These are phyloP conservation scores for Acronicta leporina DNA, from an alignment of 2,888 invertebrate genomes.

Conservation along the genomic window DNA sequence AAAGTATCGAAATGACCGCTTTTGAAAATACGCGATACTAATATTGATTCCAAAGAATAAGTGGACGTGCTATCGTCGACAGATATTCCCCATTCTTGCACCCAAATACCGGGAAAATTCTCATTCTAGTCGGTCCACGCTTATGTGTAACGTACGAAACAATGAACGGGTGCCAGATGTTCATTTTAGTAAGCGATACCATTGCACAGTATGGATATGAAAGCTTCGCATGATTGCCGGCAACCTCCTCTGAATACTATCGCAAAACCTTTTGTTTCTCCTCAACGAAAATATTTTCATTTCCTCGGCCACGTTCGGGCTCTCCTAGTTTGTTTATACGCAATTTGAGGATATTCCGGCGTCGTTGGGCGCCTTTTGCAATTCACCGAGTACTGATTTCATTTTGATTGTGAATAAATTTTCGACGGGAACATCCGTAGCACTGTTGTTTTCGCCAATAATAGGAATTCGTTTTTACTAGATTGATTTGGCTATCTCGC, in stretches of 20 bases:
- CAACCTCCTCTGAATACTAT: conserved; percentile 64
- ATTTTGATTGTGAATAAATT: conserved; percentile 71
- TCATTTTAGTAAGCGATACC: conserved; percentile 77
- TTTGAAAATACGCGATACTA: not conserved
- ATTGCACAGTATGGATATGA: conserved; percentile 59
- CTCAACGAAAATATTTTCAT: conserved; percentile 74
- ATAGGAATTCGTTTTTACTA: conserved; percentile 44
- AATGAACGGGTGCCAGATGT: conserved; percentile 75
- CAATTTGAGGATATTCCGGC: conserved; percentile 69
- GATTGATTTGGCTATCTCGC: conserved; percentile 28
- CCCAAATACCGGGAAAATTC: conserved; percentile 58
- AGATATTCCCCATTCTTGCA: conserved; percentile 32
- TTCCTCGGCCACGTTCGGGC: conserved; percentile 66
- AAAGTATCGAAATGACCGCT: too few species aligned
- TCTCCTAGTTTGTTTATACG: conserved; percentile 71
- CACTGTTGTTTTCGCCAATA: conserved; percentile 60
- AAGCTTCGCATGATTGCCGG: conserved; percentile 71
- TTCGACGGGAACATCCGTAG: conserved; percentile 57
- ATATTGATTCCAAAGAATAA: conserved; percentile 21
- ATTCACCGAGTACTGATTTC: conserved; percentile 67
- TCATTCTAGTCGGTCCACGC: conserved; percentile 63
- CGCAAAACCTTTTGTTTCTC: conserved; percentile 70
- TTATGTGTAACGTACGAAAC: conserved; percentile 69
- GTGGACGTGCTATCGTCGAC: conserved; percentile 33
- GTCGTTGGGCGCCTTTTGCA: conserved; percentile 63